These are phyloP conservation scores for Callocephalon fimbriatum DNA, from an alignment of 2,113 vertebrate genomes.

Conservation along the genomic window DNA sequence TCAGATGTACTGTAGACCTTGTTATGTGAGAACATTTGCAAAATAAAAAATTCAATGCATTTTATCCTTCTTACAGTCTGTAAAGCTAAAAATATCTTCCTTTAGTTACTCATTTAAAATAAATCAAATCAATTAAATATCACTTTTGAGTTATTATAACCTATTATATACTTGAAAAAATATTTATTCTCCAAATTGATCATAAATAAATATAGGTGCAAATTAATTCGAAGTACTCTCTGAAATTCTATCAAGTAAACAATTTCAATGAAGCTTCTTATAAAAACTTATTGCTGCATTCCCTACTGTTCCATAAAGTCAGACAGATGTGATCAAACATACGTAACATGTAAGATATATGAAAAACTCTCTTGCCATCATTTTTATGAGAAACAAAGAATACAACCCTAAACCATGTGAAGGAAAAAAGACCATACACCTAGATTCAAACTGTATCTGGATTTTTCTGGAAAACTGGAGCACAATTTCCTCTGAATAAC, in stretches of 20 bases:
- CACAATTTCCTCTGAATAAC: slow-evolving; percentile 44
- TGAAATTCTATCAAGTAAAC: slow-evolving; percentile 64
- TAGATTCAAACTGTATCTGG: not conserved
- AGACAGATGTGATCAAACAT: slow-evolving; percentile 59
- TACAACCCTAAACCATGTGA: slow-evolving; percentile 25
- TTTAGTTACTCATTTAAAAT: slow-evolving; percentile 33
- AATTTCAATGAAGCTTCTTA: slow-evolving; percentile 60
- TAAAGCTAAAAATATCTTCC: slow-evolving; percentile 65
- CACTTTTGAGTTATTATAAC: slow-evolving; percentile 4
- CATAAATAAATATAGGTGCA: slow-evolving; percentile 67
- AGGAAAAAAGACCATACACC: not conserved
- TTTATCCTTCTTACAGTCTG: slow-evolving; percentile 37
- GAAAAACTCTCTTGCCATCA: not conserved
- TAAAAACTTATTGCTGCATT: slow-evolving; percentile 45
- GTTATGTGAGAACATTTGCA: slow-evolving; percentile 17
- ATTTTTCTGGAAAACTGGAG: slow-evolving; percentile 60
- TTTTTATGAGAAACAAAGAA: slow-evolving; percentile 6
- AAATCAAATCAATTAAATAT: slow-evolving; percentile 63
- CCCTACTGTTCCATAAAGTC: slow-evolving; percentile 21
- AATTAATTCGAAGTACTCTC: slow-evolving; percentile 60
- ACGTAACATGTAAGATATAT: not conserved
- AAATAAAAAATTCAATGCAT: slow-evolving; percentile 45
- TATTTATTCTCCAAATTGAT: slow-evolving; percentile 65
- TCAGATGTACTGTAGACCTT: not conserved
- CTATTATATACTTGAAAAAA: slow-evolving; percentile 47